phyloP scores from a whole-genome alignment of 1,140 invertebrate species.

The Drosophila ohnishii region DNA sequence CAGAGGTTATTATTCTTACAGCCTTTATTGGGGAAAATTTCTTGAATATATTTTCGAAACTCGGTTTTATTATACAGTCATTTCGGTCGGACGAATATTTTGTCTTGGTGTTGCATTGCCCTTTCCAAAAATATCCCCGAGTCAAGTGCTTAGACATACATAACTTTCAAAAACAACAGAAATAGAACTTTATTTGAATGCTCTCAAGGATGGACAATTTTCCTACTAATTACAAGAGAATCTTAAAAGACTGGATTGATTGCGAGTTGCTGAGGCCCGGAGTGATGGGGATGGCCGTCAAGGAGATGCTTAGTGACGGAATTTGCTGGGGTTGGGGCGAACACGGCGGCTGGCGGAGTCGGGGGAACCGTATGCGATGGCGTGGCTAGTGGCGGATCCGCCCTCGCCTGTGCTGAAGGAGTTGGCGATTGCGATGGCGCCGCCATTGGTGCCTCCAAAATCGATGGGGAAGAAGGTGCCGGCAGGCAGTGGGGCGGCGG shows the following conservation, averaged over 20 bases:
- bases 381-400: constrained; percentile 87
- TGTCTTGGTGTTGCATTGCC: neutral
- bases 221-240: constrained; percentile 64
- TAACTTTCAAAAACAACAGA: constrained; percentile 47
- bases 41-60: too few species aligned
- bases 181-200: constrained; percentile 56
- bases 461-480: constrained; percentile 87
- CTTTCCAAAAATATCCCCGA: neutral
- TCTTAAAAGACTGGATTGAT: constrained; percentile 46
- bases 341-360: constrained; percentile 66
- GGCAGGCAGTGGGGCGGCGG: constrained; percentile 68
- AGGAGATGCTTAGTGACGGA: constrained; percentile 65
- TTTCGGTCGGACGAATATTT: too few species aligned
- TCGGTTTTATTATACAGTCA: too few species aligned
- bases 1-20: too few species aligned
- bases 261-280: constrained; percentile 28
- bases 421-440: constrained; percentile 87
- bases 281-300: constrained; percentile 47
- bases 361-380: constrained; percentile 87
- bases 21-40: too few species aligned
- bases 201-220: constrained; percentile 60
- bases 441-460: constrained; percentile 84
- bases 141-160: neutral
- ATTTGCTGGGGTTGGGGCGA: constrained; percentile 72
- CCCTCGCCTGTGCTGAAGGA: constrained; percentile 88